Evolutionary conservation across 2,888 invertebrate genomes (phyloP).

Genomic region (Aphidoletes aphidimyza): DNA sequence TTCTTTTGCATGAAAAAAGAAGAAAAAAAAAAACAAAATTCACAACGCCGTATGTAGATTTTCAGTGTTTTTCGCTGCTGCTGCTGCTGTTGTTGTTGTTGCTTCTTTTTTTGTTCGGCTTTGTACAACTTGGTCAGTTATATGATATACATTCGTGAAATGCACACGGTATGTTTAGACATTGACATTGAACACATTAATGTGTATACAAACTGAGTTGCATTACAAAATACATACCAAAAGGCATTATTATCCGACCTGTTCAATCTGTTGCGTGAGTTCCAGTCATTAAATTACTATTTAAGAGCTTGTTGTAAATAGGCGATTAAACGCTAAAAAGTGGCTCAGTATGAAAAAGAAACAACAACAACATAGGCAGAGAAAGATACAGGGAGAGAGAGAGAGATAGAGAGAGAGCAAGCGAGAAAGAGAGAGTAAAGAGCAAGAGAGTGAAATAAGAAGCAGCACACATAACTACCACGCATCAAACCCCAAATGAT

Average conservation of each 20-base stretch:
- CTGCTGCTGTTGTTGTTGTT: no score
- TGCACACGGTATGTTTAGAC: conserved; percentile 18
- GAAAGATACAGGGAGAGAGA: neutral
- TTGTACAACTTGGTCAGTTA: conserved; percentile 9
- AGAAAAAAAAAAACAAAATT: no score
- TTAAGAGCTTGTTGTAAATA: conserved; percentile 51
- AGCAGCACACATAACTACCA: neutral
- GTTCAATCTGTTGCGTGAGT: conserved; percentile 49
- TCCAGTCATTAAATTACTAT: conserved; percentile 49
- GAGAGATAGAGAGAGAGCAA: no score
- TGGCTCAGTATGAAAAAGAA: conserved; percentile 23
- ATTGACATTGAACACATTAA: conserved; percentile 43
- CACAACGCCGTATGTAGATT: conserved; percentile 39
- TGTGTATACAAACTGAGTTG: neutral
- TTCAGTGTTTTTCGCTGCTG: no score
- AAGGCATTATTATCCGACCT: conserved; percentile 51
- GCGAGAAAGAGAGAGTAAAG: no score
- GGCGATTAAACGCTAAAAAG: conserved; percentile 51
- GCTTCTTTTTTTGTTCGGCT: no score
- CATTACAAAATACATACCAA: conserved; percentile 49
- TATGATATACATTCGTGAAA: conserved; percentile 6
- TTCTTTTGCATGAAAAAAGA: neutral
- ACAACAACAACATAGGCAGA: neutral
- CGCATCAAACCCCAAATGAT: conserved; percentile 46
- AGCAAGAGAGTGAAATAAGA: no score